Conservation (phyloP, 1,140 invertebrate species). For the Latrodectus geometricus region DNA sequence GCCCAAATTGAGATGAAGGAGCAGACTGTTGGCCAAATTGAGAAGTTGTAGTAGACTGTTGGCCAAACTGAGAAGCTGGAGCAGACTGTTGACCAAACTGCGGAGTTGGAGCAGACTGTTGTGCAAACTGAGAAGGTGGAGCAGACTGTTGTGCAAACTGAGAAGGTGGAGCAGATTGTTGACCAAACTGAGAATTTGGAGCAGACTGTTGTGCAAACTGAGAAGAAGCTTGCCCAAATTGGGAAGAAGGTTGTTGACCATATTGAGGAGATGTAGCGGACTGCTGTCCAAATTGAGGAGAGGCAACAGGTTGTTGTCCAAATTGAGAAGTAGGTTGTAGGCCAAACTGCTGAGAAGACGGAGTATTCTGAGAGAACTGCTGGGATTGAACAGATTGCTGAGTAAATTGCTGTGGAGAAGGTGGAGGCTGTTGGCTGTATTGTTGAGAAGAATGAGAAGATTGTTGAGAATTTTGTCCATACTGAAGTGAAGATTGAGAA, state of each 20-base stretch:
- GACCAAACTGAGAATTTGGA: neutral
- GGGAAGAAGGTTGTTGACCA: neutral
- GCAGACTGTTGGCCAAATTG: constrained; percentile 18
- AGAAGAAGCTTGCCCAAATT: neutral
- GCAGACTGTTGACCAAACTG: constrained; percentile 16
- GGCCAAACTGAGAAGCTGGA: neutral
- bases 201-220: neutral
- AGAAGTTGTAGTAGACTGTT: constrained; percentile 1
- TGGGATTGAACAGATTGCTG: constrained; percentile 17
- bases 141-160: constrained; percentile 1
- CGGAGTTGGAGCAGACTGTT: neutral
- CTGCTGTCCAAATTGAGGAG: constrained; percentile 3
- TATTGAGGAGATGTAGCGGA: neutral
- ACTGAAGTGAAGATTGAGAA: constrained; percentile 16
- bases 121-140: neutral
- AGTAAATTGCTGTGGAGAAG: neutral
- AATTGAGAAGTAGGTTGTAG: neutral
- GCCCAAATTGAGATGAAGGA: neutral
- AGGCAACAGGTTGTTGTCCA: constrained; percentile 1
- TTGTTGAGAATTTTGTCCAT: neutral
- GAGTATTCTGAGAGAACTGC: constrained; percentile 27
- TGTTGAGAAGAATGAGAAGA: neutral
- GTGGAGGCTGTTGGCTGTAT: neutral
- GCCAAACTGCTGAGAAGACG: constrained; percentile 1
- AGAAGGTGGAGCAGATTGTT: neutral